A percentile compares a stretch with the other conserved stretches of the same genome.
These are phyloP conservation scores for Lissocephala sabroskyi DNA, from an alignment of 2,888 invertebrate genomes.

Conservation along the genomic window DNA sequence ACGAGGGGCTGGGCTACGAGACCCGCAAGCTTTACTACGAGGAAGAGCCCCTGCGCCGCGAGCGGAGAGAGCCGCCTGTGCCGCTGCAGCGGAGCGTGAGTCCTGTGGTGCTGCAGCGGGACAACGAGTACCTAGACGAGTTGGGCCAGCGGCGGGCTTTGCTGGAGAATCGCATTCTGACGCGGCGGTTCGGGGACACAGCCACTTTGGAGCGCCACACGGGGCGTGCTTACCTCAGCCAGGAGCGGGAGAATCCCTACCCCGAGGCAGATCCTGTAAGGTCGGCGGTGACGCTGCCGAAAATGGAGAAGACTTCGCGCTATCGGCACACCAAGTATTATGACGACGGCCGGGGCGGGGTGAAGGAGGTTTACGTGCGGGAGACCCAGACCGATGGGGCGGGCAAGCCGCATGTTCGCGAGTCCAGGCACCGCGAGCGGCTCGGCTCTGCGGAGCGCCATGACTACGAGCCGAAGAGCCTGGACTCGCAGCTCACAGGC, in stretches of 20 bases:
- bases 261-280: conserved; percentile 67
- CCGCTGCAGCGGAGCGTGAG: conserved; percentile 77
- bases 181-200: conserved; percentile 73
- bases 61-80: conserved; percentile 75
- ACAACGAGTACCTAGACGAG: conserved; percentile 75
- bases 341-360: conserved; percentile 74
- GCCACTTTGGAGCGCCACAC: conserved; percentile 69
- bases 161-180: conserved; percentile 83
- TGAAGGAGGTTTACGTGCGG: conserved; percentile 72
- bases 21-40: conserved; percentile 73
- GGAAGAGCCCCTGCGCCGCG: conserved; percentile 43
- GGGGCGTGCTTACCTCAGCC: conserved; percentile 42
- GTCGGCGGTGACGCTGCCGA: conserved; percentile 48
- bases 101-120: conserved; percentile 60
- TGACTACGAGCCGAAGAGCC: conserved; percentile 77
- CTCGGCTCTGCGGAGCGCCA: conserved; percentile 58
- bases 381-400: conserved; percentile 72
- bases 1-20: conserved; percentile 85
- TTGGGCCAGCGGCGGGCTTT: conserved; percentile 82
- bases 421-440: conserved; percentile 72
- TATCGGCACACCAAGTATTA: conserved; percentile 70
- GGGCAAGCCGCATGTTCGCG: conserved; percentile 70
- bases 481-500: conserved; percentile 76
- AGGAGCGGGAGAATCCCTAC: conserved; percentile 56
- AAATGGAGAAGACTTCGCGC: conserved; percentile 64